phyloP scores from a whole-genome alignment of 1,140 invertebrate genomes.

The Lamellibrachia luymesi region DNA sequence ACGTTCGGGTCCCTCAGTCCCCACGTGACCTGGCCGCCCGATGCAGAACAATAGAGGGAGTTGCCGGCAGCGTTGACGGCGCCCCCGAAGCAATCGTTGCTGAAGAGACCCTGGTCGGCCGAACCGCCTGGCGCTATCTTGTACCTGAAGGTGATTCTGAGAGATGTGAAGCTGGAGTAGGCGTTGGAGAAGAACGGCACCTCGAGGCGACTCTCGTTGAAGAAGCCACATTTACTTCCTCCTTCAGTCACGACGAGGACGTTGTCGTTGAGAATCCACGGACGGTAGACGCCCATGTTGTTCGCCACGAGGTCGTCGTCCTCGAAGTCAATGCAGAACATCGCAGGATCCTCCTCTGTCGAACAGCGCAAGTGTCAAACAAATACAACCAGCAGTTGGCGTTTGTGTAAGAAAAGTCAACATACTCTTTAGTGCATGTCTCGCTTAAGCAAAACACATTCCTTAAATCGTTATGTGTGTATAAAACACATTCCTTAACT shows the following conservation, averaged over 20 bases:
- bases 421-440: too few relatives aligned
- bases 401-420: too few relatives aligned
- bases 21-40: background rate
- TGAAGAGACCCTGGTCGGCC: background rate
- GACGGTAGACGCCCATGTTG: background rate
- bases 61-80: background rate
- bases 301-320: background rate
- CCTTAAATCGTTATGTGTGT: too few relatives aligned
- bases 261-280: background rate
- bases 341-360: background rate
- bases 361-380: background rate
- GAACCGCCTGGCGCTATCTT: background rate
- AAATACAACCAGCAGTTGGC: background rate
- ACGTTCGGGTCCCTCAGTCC: background rate
- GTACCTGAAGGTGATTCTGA: background rate
- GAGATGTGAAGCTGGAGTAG: background rate
- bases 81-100: background rate
- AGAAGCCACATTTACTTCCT: background rate
- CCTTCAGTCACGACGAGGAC: background rate
- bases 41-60: background rate
- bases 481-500: too few relatives aligned
- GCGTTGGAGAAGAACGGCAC: background rate
- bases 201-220: background rate
- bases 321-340: background rate
- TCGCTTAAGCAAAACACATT: too few relatives aligned